Percentiles rank a stretch among this genome's conserved stretches.
Conservation (phyloP, 2,113 vertebrate genomes). For the Psettodes erumei region DNA sequence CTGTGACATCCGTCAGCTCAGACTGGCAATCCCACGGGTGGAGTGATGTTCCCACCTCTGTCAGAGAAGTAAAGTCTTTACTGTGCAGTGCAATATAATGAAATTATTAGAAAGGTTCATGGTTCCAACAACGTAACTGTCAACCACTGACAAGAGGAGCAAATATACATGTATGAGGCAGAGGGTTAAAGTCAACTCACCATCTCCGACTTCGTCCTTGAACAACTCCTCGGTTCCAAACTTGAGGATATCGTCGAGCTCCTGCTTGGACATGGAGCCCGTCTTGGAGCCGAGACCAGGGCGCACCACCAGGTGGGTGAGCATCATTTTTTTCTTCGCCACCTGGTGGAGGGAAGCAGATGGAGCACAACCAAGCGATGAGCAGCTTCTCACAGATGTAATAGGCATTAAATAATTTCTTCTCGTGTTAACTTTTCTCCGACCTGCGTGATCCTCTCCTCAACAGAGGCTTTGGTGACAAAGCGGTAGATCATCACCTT, state of each 20-base stretch:
- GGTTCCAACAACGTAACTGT: background rate
- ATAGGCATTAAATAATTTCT: background rate
- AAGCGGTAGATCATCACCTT: conserved; percentile 99
- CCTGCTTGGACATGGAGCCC: conserved; percentile 98
- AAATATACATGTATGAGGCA: background rate
- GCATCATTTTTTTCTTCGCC: conserved; percentile 99
- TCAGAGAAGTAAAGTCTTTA: background rate
- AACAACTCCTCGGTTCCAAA: conserved; percentile 98
- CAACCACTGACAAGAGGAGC: background rate
- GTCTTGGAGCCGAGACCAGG: conserved; percentile 97
- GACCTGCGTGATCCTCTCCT: conserved; percentile 96
- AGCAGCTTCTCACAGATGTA: background rate
- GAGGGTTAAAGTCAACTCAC: conserved; percentile 65
- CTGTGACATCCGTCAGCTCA: background rate
- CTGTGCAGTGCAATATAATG: too few relatives aligned
- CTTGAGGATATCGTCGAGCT: conserved; percentile 98
- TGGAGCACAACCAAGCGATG: background rate
- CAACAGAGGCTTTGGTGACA: conserved; percentile 97
- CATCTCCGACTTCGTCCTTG: conserved; percentile 93
- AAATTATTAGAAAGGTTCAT: too few relatives aligned
- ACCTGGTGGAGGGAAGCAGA: conserved; percentile 74
- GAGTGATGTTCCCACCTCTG: background rate
- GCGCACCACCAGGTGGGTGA: conserved; percentile 96
- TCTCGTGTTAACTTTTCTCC: background rate
- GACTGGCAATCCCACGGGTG: background rate